These are phyloP conservation scores for Sylvietta virens DNA, from an alignment of 2,113 vertebrate species.

Conservation along the genomic window DNA sequence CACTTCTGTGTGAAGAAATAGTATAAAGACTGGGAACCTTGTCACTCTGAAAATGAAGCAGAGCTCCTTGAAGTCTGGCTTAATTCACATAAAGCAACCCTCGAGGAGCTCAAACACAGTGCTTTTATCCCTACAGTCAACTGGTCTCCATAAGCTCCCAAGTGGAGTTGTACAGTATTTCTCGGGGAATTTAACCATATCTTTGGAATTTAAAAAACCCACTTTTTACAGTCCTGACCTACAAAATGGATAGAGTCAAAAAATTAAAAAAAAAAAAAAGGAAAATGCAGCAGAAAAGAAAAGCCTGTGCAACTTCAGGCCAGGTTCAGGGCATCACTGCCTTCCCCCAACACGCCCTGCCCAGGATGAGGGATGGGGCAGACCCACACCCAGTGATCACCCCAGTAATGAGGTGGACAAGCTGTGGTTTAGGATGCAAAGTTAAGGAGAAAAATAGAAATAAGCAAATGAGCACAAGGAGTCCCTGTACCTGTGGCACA, in stretches of 20 bases:
- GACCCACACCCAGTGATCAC: accelerated
- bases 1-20: background rate
- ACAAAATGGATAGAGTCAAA: background rate
- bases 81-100: background rate
- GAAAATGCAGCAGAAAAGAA: background rate
- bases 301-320: background rate
- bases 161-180: background rate
- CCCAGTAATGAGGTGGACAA: background rate
- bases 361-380: background rate
- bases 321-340: background rate
- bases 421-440: background rate
- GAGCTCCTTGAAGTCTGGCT: background rate
- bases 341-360: accelerated
- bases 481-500: background rate
- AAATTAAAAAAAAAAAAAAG: background rate
- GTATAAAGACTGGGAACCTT: background rate
- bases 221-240: background rate
- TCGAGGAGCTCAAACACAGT: background rate
- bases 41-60: background rate
- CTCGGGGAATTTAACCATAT: background rate
- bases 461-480: background rate
- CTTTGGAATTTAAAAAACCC: background rate
- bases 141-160: background rate
- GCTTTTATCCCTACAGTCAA: background rate
- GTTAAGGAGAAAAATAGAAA: background rate